Evolutionary conservation across 2,797 vertebrate species (phyloP), one percentile per base, ranked within the genome.

Genomic region (Chanos chanos): DNA sequence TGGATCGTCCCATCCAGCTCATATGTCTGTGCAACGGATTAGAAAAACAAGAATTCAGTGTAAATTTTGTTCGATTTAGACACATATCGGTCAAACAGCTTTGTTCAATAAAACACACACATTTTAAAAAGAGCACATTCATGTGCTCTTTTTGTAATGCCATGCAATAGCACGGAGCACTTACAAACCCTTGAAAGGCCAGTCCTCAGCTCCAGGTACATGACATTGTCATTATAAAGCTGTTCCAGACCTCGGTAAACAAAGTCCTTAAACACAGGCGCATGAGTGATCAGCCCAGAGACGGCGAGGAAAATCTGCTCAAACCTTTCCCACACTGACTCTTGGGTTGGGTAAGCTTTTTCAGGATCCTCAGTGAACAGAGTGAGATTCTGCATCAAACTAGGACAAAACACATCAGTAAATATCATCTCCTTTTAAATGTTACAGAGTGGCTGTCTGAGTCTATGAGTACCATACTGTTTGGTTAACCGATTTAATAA

Each of bases 181-280:
- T 56, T 8, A 72, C 80, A 7, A 28, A 97, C 94, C 87, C 69
- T 78, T 3, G 87, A 80, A 47, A 95, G 82, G 5, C 89, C 81
- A 10, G 90, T 88, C 75, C 96, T 86, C 39, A 96, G 84, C 68
- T 97, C 95, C 3, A 94, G 67, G 44, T 95, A 94, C 75, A 93
- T 86, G 65, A 97, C 34, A 24, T 93, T 92, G 79, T 98, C 94
- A 28, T 74, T 56, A 30, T 89, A 88, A 58, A 97, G 88, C 68
- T 94, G 89, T 66, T 80, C 75, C 58, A 97, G 78, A 34, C 88
- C 91, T 66, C 81, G 81, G 71, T 92, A 90, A 55, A 92, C 71
- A 53, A 94, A 95, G 67, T 92, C 91, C 77, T 78, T 93, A 76
- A 96, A 91, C 53, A 96, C 92, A 1, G 93, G 93, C 8, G 92